Evolutionary conservation across 2,797 vertebrate species (phyloP), one percentile per base, ranked within the genome.

Genomic region (Nyctibius grandis): DNA sequence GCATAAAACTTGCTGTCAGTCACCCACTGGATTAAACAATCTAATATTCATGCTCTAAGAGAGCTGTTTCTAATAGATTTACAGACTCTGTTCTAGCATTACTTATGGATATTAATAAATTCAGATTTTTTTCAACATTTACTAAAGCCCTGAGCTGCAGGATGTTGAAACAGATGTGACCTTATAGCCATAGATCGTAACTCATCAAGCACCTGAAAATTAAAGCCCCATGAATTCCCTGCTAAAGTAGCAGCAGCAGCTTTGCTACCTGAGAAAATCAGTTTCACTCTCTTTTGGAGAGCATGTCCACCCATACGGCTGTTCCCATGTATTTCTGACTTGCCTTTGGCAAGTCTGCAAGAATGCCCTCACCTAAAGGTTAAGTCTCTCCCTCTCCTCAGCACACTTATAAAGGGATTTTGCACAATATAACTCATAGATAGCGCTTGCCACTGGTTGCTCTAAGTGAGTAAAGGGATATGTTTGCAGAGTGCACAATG

Each of bases 401-500:
- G 61, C 80, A 73, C 88, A 93, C 88, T 79, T 70, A 51, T 84
- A 65, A 92, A 78, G 51, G 22, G 76, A 74, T 86, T 93, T 86
- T 77, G 51, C 74, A 93, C 61, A 88, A 73, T 73, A 91, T 78
- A 73, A 79, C 21, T 42, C 28, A 45, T 3, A 70, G 60, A 85
- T 77, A 91, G 60, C 50, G 23, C 38, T 75, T 57, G 38, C 56
- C 47, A 51, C 51, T 72, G 45, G 85, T 61, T 57, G 40, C 33
- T 88, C 15, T 23, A 84, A 57, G 38, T 54, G 57, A 81, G 50
- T 84, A 33, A 68, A 91, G 29, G 0, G 0, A 5, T 44, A 40
- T 42, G 26, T 89, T 85, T 89, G 65, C n/a, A 88, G 36, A 88
- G 31, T 12, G 69, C 79, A 90, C 87, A 93, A 91, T 94, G 70